These are phyloP conservation scores for Calypte anna DNA, from an alignment of 2,113 vertebrate genomes.

Conservation along the genomic window DNA sequence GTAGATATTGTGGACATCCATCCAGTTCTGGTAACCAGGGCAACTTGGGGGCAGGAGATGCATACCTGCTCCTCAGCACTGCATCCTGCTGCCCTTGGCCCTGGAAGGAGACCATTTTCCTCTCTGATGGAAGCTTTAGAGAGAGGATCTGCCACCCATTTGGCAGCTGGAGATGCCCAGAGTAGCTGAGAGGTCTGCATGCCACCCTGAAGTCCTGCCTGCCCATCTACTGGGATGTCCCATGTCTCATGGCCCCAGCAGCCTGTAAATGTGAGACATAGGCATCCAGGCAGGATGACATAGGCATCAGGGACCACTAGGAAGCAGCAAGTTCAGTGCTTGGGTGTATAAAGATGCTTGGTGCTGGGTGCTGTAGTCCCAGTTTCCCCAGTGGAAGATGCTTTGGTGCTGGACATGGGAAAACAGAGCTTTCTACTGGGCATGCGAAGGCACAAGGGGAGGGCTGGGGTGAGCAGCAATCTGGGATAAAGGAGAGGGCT, in stretches of 20 bases:
- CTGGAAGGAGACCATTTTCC: neutral
- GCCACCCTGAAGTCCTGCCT: neutral
- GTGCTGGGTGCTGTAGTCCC: neutral
- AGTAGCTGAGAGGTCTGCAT: neutral
- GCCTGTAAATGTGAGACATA: neutral
- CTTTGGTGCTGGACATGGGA: accelerated
- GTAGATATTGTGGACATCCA: accelerated
- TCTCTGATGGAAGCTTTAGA: neutral
- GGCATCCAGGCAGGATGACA: neutral
- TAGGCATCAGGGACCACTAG: accelerated
- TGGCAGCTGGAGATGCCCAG: neutral
- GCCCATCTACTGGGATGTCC: neutral
- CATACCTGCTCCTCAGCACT: neutral
- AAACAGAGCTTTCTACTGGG: neutral
- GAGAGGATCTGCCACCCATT: neutral
- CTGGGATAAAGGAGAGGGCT: conserved; percentile 24
- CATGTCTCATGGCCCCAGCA: neutral
- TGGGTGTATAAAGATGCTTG: neutral
- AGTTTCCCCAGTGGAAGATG: accelerated
- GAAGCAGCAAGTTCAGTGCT: neutral
- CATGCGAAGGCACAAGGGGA: neutral
- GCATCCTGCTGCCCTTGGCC: neutral
- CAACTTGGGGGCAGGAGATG: neutral
- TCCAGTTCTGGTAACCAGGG: neutral
- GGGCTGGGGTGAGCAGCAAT: neutral